Conservation (phyloP, 2,888 invertebrate species). For the Enchytraeus crypticus region DNA sequence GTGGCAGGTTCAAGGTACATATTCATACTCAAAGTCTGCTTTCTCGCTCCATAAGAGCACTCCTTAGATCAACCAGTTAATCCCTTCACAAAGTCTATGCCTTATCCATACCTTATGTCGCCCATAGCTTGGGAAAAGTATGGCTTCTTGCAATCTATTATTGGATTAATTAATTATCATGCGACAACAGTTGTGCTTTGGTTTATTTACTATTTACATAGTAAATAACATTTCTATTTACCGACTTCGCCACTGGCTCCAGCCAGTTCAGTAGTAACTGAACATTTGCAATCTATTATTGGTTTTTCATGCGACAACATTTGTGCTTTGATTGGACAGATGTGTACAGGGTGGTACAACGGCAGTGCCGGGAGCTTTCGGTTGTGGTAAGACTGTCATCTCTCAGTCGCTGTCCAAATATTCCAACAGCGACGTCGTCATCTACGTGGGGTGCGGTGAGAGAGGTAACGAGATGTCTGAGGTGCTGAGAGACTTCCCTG, state of each 20-base stretch:
- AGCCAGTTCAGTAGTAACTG: background rate
- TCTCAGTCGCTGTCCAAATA: constrained; percentile 98
- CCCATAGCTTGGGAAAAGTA: no score
- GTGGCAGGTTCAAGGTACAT: no score
- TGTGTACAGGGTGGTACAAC: constrained; percentile 98
- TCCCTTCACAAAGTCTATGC: no score
- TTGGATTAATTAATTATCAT: no score
- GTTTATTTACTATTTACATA: background rate
- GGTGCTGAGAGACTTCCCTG: constrained; percentile 94
- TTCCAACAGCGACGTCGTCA: constrained; percentile 97
- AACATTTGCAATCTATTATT: background rate
- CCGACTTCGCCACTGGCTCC: no score
- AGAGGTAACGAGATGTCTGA: constrained; percentile 99
- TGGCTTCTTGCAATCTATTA: no score
- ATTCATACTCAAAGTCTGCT: no score
- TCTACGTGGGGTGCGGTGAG: constrained; percentile 99
- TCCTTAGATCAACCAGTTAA: no score
- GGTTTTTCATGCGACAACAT: background rate
- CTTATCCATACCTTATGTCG: no score
- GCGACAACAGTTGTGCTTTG: no score
- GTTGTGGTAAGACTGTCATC: constrained; percentile 99
- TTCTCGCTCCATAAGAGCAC: no score
- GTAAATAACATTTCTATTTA: background rate
- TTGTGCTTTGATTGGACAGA: no score
- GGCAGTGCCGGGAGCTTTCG: constrained; percentile 98